A percentile compares a stretch with the other conserved stretches of the same genome.
Evolutionary conservation across 2,888 invertebrate species (phyloP).

Genomic region (Ptilodon capucinus): DNA sequence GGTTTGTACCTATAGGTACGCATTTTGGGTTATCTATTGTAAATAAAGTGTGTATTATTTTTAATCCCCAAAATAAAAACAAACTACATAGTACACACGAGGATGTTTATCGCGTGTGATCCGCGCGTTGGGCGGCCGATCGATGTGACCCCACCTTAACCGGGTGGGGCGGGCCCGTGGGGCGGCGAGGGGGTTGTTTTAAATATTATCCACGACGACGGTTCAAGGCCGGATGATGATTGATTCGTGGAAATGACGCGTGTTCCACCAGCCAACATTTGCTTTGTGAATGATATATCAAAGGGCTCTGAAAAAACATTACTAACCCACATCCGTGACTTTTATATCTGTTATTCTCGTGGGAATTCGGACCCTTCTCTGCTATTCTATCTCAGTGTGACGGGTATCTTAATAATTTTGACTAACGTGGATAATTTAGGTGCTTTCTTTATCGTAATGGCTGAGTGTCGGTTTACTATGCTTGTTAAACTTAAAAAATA

Average conservation of each 20-base stretch:
- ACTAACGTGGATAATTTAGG: too few relatives aligned
- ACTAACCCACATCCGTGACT: background rate
- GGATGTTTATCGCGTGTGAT: slow-evolving; percentile 19
- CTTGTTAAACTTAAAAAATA: too few relatives aligned
- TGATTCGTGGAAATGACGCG: slow-evolving; percentile 24
- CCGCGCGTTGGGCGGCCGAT: slow-evolving; percentile 21
- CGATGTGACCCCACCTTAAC: slow-evolving; percentile 9
- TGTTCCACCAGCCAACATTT: slow-evolving; percentile 4
- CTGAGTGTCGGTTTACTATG: too few relatives aligned
- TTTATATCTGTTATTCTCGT: background rate
- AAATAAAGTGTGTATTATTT: too few relatives aligned
- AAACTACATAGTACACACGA: background rate
- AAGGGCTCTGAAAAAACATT: background rate
- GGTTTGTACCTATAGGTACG: too few relatives aligned
- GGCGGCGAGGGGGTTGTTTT: background rate
- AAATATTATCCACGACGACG: slow-evolving; percentile 8
- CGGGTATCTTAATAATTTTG: too few relatives aligned
- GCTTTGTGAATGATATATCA: background rate
- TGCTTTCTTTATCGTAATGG: too few relatives aligned
- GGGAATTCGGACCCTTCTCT: too few relatives aligned
- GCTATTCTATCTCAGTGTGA: too few relatives aligned
- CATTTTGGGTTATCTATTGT: too few relatives aligned
- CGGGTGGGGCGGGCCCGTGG: slow-evolving; percentile 2
- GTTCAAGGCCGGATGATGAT: slow-evolving; percentile 28
- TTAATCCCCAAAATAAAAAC: background rate